phyloP scores from a whole-genome alignment of 2,113 vertebrate species.

The Callionymus lyra region DNA sequence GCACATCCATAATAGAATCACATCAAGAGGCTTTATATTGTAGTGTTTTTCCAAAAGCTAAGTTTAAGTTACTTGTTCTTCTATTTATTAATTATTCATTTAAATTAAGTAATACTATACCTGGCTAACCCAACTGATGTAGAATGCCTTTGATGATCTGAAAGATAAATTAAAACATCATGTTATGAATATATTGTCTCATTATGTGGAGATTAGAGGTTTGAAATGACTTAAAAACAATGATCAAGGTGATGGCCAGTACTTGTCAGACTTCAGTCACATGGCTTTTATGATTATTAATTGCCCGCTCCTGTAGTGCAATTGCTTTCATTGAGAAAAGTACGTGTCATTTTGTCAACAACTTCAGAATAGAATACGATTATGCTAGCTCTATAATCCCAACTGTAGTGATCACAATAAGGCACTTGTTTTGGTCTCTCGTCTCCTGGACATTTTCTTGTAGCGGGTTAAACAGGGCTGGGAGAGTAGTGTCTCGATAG shows the following conservation, averaged over 20 bases:
- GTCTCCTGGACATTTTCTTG: slow-evolving; percentile 47
- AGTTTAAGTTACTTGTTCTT: no score
- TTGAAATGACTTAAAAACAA: no score
- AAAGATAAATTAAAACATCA: no score
- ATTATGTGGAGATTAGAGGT: no score
- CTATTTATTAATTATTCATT: no score
- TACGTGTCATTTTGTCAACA: slow-evolving; percentile 16
- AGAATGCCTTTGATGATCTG: no score
- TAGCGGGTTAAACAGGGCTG: slow-evolving; percentile 27
- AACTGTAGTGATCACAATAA: slow-evolving; percentile 42
- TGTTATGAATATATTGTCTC: no score
- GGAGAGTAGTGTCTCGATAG: slow-evolving; percentile 42
- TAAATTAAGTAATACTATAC: no score
- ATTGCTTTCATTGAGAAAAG: slow-evolving; percentile 26
- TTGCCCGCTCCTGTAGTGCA: slow-evolving; percentile 15
- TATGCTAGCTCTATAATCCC: slow-evolving; percentile 44
- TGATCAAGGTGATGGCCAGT: not conserved
- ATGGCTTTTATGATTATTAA: slow-evolving; percentile 13
- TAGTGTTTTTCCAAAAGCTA: no score
- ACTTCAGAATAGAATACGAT: slow-evolving; percentile 38
- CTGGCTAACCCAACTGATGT: no score
- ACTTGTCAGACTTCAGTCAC: slow-evolving; percentile 7
- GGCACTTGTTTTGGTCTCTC: slow-evolving; percentile 45
- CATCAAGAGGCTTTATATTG: no score
- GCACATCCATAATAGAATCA: no score